Conservation (phyloP, 2,888 invertebrate genomes). For the Nysson spinosus region DNA sequence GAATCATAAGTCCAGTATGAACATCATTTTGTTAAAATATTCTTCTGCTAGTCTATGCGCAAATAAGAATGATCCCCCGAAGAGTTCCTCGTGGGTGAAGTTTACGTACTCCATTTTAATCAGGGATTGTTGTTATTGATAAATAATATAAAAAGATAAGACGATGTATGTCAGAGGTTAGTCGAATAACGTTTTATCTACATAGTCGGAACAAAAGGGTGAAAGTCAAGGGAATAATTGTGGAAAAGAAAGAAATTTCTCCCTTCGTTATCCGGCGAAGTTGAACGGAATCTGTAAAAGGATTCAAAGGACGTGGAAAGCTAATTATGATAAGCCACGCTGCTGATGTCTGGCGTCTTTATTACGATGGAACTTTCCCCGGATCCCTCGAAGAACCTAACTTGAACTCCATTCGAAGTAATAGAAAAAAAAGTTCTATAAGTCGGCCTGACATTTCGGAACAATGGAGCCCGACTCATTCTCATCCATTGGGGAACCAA, state of each 20-base stretch:
- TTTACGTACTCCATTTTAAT: too few species aligned
- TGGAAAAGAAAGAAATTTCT: slow-evolving; percentile 4
- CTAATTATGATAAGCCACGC: slow-evolving; percentile 44
- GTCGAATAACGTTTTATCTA: too few species aligned
- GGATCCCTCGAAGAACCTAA: slow-evolving; percentile 16
- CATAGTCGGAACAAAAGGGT: too few species aligned
- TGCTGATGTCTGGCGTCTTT: slow-evolving; percentile 15
- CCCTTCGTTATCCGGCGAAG: not conserved
- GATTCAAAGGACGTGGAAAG: slow-evolving; percentile 12
- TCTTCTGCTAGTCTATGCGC: too few species aligned
- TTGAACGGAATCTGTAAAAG: not conserved
- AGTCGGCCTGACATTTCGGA: slow-evolving; percentile 47
- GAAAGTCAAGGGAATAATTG: too few species aligned
- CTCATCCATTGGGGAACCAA: slow-evolving; percentile 33
- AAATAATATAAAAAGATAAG: too few species aligned
- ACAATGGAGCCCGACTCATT: slow-evolving; percentile 40
- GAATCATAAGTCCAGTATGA: too few species aligned
- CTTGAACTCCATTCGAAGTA: slow-evolving; percentile 10
- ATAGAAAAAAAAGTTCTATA: slow-evolving; percentile 11
- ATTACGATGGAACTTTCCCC: slow-evolving; percentile 8
- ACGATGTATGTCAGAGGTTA: too few species aligned
- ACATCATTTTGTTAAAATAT: too few species aligned
- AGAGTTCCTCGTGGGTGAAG: too few species aligned
- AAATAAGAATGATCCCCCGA: too few species aligned
- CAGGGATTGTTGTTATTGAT: too few species aligned